Percentiles rank a stretch among this genome's conserved stretches.
Evolutionary conservation across 2,888 invertebrate genomes (phyloP).

Genomic region (Actias luna): DNA sequence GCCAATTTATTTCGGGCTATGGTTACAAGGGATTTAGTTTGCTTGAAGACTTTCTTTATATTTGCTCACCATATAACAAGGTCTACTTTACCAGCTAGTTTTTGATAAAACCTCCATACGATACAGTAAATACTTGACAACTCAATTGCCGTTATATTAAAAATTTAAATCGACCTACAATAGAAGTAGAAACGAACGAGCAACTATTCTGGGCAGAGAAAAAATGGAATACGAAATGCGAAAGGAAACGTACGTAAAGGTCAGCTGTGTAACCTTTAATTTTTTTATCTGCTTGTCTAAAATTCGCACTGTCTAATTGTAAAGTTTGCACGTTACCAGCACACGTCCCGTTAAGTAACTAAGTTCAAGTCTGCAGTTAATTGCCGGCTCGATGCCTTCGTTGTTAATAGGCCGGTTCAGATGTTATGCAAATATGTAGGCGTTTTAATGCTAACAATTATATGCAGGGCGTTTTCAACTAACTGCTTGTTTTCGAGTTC

Average conservation of each 20-base stretch:
- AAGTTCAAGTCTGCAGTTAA: constrained; percentile 15
- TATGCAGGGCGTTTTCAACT: constrained; percentile 5
- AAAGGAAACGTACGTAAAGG: background rate
- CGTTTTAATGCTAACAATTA: constrained; percentile 6
- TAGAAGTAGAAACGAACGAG: background rate
- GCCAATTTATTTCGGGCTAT: no score
- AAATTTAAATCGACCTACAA: background rate
- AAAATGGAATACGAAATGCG: no score
- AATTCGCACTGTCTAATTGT: background rate
- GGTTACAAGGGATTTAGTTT: no score
- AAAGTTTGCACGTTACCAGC: constrained; percentile 2
- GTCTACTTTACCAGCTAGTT: background rate
- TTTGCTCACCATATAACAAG: no score
- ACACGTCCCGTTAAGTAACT: constrained; percentile 9
- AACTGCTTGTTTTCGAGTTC: constrained; percentile 19
- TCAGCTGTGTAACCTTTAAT: background rate
- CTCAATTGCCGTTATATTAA: background rate
- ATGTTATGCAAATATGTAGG: constrained; percentile 29
- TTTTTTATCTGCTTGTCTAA: constrained; percentile 4
- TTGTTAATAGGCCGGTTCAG: constrained; percentile 39
- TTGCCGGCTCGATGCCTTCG: constrained; percentile 15
- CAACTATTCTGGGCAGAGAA: background rate
- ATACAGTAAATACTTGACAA: background rate
- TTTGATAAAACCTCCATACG: background rate
- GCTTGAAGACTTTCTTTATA: no score